These are phyloP conservation scores for Phengaris arion DNA, from an alignment of 2,888 invertebrate genomes.

Conservation along the genomic window DNA sequence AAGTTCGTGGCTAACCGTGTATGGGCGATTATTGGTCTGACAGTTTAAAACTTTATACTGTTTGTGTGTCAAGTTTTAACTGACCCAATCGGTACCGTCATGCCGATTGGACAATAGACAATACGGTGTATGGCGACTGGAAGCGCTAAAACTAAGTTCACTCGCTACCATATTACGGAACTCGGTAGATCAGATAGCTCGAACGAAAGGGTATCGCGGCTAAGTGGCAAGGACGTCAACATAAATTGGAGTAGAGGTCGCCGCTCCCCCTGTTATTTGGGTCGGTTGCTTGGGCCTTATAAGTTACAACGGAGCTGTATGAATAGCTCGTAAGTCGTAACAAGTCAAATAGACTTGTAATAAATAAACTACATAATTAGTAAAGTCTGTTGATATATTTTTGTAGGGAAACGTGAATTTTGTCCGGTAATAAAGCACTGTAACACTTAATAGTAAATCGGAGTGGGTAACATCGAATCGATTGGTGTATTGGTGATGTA, in stretches of 20 bases:
- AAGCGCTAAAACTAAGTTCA: neutral
- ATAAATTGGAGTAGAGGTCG: slow-evolving; percentile 17
- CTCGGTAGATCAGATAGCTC: neutral
- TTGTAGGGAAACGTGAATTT: too few species aligned
- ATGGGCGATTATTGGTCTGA: too few species aligned
- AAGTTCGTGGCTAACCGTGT: too few species aligned
- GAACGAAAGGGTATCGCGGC: neutral
- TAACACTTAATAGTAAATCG: too few species aligned
- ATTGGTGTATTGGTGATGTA: too few species aligned
- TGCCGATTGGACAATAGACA: too few species aligned
- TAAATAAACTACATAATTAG: neutral
- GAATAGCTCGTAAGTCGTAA: slow-evolving; percentile 2
- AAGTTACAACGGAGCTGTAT: neutral
- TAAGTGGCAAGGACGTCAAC: slow-evolving; percentile 4
- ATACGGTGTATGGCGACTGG: neutral
- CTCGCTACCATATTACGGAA: neutral
- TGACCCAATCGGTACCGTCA: too few species aligned
- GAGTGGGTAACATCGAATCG: too few species aligned
- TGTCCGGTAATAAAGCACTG: too few species aligned
- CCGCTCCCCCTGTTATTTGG: slow-evolving; percentile 14
- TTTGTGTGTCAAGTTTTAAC: too few species aligned
- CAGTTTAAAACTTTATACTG: too few species aligned
- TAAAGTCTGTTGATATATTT: too few species aligned
- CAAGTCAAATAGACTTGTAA: slow-evolving; percentile 26
- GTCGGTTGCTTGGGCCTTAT: neutral